These are phyloP conservation scores for Salticus scenicus DNA, from an alignment of 2,888 invertebrate species.

Conservation along the genomic window DNA sequence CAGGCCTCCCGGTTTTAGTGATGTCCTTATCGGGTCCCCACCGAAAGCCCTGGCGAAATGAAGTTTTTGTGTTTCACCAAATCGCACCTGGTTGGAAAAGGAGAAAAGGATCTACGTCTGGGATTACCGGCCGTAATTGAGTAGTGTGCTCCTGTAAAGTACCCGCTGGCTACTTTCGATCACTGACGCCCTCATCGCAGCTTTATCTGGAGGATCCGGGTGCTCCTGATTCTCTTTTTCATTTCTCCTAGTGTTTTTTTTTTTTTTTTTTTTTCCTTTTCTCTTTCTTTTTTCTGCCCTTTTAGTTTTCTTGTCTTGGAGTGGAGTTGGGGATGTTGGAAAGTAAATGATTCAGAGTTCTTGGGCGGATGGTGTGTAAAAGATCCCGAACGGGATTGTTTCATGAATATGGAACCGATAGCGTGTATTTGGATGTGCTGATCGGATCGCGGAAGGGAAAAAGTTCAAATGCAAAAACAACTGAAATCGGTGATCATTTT, in stretches of 20 bases:
- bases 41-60: slow-evolving; percentile 59
- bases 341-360: slow-evolving; percentile 25
- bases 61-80: slow-evolving; percentile 59
- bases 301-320: neutral
- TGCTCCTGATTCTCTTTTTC: neutral
- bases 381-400: neutral
- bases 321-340: neutral
- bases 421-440: neutral
- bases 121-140: slow-evolving; percentile 69
- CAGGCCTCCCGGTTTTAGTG: slow-evolving; percentile 16
- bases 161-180: slow-evolving; percentile 28
- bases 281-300: neutral
- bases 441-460: neutral
- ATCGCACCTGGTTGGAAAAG: slow-evolving; percentile 25
- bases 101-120: slow-evolving; percentile 14
- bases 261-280: neutral
- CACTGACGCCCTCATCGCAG: slow-evolving; percentile 9
- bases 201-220: slow-evolving; percentile 3
- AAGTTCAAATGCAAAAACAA: neutral
- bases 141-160: slow-evolving; percentile 23
- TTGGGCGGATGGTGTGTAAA: neutral
- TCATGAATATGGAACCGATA: neutral
- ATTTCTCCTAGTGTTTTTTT: neutral
- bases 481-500: neutral
- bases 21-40: slow-evolving; percentile 50